These are phyloP conservation scores for Ceratina australensis DNA, from an alignment of 1,140 invertebrate genomes.

Conservation along the genomic window DNA sequence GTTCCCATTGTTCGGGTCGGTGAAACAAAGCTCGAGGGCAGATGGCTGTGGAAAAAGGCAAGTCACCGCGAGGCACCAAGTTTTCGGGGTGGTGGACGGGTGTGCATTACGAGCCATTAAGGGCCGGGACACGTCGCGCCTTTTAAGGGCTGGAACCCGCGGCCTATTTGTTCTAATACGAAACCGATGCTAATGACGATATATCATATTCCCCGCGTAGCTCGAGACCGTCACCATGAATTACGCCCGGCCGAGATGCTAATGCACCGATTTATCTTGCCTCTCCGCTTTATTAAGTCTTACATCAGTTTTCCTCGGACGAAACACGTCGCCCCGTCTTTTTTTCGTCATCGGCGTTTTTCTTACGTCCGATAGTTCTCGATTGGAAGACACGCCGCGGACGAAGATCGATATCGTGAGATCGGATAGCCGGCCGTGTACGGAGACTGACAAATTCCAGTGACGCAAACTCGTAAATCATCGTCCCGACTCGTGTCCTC, in stretches of 20 bases:
- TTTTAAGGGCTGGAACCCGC: slow-evolving; percentile 58
- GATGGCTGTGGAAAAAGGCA: slow-evolving; percentile 31
- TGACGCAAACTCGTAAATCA: slow-evolving; percentile 60
- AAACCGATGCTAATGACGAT: slow-evolving; percentile 74
- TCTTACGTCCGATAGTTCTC: slow-evolving; percentile 4
- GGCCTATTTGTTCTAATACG: slow-evolving; percentile 72
- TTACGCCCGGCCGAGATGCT: slow-evolving; percentile 69
- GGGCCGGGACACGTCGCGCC: slow-evolving; percentile 40
- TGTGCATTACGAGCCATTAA: slow-evolving; percentile 58
- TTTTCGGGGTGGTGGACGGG: neutral
- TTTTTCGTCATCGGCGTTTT: neutral
- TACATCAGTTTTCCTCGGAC: slow-evolving; percentile 62
- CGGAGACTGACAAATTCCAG: slow-evolving; percentile 57
- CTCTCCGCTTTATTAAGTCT: slow-evolving; percentile 73
- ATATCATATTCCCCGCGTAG: slow-evolving; percentile 60
- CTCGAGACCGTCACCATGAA: slow-evolving; percentile 68
- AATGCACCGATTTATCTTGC: slow-evolving; percentile 76
- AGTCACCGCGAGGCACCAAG: slow-evolving; percentile 23
- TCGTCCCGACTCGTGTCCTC: slow-evolving; percentile 40
- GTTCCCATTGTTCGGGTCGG: neutral
- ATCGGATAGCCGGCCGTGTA: slow-evolving; percentile 9
- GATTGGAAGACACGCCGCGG: slow-evolving; percentile 40
- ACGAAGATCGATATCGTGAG: slow-evolving; percentile 62
- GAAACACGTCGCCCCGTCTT: slow-evolving; percentile 3
- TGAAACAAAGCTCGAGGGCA: slow-evolving; percentile 28